phyloP scores from a whole-genome alignment of 2,888 invertebrate genomes.

The Phaedon cochleariae region DNA sequence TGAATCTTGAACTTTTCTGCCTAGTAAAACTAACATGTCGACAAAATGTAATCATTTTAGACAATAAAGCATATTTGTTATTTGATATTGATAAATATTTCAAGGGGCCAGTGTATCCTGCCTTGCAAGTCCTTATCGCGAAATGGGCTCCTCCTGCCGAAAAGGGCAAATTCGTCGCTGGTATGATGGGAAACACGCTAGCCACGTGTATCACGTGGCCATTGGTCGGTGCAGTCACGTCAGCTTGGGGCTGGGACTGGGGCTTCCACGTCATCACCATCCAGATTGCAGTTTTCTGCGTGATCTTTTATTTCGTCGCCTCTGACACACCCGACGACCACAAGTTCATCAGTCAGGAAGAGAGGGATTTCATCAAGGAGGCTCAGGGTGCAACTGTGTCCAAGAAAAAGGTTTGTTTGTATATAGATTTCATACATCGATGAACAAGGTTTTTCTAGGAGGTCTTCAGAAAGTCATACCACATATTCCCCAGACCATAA shows the following conservation, averaged over 20 bases:
- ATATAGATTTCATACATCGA: too few species aligned
- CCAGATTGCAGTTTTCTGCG: slow-evolving; percentile 66
- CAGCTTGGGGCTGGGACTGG: slow-evolving; percentile 71
- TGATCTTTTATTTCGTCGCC: slow-evolving; percentile 70
- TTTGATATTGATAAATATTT: slow-evolving; percentile 14
- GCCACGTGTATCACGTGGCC: slow-evolving; percentile 78
- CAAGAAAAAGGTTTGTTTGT: slow-evolving; percentile 43
- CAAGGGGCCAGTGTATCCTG: slow-evolving; percentile 71
- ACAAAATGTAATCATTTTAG: too few species aligned
- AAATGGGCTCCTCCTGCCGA: slow-evolving; percentile 80
- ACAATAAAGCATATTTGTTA: too few species aligned
- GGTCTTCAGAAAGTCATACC: too few species aligned
- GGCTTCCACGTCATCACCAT: slow-evolving; percentile 73
- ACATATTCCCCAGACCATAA: too few species aligned
- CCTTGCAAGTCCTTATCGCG: slow-evolving; percentile 72
- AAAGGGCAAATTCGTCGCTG: slow-evolving; percentile 76
- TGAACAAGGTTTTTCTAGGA: too few species aligned
- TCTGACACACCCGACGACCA: slow-evolving; percentile 72
- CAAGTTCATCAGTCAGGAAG: slow-evolving; percentile 69
- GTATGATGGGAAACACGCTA: slow-evolving; percentile 77
- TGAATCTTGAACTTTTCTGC: too few species aligned
- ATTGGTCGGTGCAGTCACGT: slow-evolving; percentile 71
- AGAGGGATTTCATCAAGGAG: slow-evolving; percentile 68
- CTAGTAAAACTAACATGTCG: too few species aligned
- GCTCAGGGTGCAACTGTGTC: slow-evolving; percentile 45